Percentiles rank a stretch among this genome's conserved stretches.
Conservation (phyloP, 2,113 vertebrate genomes). For the Conger conger region DNA sequence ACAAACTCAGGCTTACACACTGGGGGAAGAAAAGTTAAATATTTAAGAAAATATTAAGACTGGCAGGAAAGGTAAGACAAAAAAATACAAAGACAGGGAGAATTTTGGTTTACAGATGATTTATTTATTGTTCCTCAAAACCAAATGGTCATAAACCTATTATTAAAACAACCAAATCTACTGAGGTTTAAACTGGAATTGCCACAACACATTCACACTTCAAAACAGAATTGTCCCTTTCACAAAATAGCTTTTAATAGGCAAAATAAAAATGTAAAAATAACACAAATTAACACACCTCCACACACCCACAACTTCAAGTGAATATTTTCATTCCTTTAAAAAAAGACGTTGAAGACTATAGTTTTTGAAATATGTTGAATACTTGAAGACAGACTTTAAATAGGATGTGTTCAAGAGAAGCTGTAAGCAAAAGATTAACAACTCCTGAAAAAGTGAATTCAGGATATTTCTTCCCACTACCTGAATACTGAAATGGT, state of each 20-base stretch:
- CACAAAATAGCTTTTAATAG: neutral
- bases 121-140: conserved; percentile 58
- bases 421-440: neutral
- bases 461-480: neutral
- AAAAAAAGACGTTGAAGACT: neutral
- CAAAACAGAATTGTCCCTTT: conserved; percentile 52
- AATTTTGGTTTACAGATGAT: conserved; percentile 50
- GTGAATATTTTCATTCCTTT: neutral
- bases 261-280: neutral
- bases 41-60: too few relatives aligned
- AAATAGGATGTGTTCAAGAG: neutral
- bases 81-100: neutral
- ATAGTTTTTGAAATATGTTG: neutral
- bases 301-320: neutral
- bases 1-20: neutral
- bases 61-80: too few relatives aligned
- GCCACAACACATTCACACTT: conserved; percentile 57
- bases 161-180: conserved; percentile 44
- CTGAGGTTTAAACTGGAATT: conserved; percentile 46
- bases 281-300: neutral
- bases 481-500: neutral
- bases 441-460: neutral
- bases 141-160: conserved; percentile 51
- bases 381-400: neutral
- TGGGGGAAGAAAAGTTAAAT: neutral